Evolutionary conservation across 1,140 invertebrate genomes (phyloP), one percentile per base, ranked within the genome.

Genomic region (Cyrtorhinus lividipennis): DNA sequence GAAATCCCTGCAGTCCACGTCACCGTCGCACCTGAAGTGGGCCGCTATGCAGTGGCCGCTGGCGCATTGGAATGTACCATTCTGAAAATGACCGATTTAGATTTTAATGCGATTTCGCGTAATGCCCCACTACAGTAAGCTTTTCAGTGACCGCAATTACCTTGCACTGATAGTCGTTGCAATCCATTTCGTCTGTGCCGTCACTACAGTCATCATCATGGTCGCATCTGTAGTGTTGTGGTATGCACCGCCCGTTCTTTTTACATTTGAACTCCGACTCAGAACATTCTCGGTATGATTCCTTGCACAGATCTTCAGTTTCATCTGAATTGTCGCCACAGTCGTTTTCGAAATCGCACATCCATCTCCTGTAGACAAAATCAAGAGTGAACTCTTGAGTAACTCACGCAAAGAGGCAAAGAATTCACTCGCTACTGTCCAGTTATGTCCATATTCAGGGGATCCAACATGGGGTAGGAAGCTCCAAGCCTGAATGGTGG

Each of bases 281-380:
- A 0, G 92, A 94, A 71, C 95, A 98, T 63, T 90, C 83, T 23
- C 94, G 77, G 68, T 95, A 96, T 22, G 81, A 79, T n/a, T 84
- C 83, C 71, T 86, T 85, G 74, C 92, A 91, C 18, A 88, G 75
- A 0, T 78, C 74, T 66, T 88, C 84, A 15, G 82, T 75, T 73
- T 97, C 94, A 71, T 97, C 95, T 48, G 86, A 90, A 18, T 87
- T 87, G 72, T 98, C 95, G 0, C 90, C 92, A 69, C 94, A 98
- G 69, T 97, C 94, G 68, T 95, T 90, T 24, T 93, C 89, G 75
- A 94, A 95, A 70, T 97, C 94, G 71, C 95, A 98, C 57, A 88
- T 78, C 93, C 94, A 97, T 69, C 92, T 84, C 66, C 81, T 80
- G 63, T 2, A 65, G 45, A 45, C 61, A 22, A 18, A 61, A 44